Evolutionary conservation across 1,140 invertebrate genomes (phyloP), one percentile per base, ranked within the genome.

Genomic region (Micrasema longulum): DNA sequence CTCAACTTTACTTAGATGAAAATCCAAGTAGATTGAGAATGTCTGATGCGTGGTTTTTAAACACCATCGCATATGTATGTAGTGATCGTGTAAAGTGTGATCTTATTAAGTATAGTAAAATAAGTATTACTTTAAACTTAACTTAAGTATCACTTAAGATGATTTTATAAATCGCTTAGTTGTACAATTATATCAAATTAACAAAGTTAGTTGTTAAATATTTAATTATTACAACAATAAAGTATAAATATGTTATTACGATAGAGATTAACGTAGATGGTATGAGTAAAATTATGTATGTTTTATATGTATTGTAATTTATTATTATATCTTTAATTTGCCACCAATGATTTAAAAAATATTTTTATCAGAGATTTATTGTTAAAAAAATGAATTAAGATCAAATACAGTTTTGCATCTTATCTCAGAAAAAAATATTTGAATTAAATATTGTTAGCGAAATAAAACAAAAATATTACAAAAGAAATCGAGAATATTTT

Each of bases 1-100:
- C 7, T 31, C 2, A 7, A 2, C 7, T 31, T 31, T 31, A 31
- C 26, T 7, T 31, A 31, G 7, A 7, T 31, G n/a, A n/a, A 4
- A 31, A 7, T 31, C 7, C 7, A 31, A 31, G 26, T 31, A 31
- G 7, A 31, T n/a, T n/a, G n/a, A 31, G 3, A 31, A 7, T 7
- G 26, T 31, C 7, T 31, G 7, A 31, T n/a, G n/a, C n/a, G 26
- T 31, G 26, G 26, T 31, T 31, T 31, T 31, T 2, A 31, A 31
- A 31, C 7, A 31, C 7, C 7, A 31, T 7, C 26, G 64, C 47
- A 71, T 35, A 68, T 63, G 71, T 35, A 68, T 63, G 71, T 68
- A 72, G 74, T 72, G 74, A 72, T 75, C 64, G 74, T 69, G 63
- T 72, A 70, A 47, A 60, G 74, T 75, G 74, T 75, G 74, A 75